Evolutionary conservation across 2,113 vertebrate genomes (phyloP).

Genomic region (Smithornis capensis): DNA sequence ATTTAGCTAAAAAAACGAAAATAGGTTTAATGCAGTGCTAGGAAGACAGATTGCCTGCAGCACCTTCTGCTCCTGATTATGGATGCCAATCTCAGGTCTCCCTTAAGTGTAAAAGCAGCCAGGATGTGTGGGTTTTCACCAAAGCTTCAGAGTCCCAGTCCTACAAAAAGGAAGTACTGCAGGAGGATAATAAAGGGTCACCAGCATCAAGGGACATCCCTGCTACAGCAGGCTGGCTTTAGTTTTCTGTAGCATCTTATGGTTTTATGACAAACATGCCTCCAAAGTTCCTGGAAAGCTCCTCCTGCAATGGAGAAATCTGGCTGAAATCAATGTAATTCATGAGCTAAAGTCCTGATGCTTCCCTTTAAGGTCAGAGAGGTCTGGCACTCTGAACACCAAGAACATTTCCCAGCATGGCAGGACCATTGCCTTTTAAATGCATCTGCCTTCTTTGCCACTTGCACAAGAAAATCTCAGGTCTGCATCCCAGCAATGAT

Average conservation of each 20-base stretch:
- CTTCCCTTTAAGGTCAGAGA: background rate
- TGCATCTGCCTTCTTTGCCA: background rate
- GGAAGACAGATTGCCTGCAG: constrained; percentile 46
- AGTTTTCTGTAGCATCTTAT: background rate
- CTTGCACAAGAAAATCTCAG: background rate
- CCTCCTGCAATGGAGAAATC: background rate
- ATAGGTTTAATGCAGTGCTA: constrained; percentile 29
- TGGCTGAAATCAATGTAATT: background rate
- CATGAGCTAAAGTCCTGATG: background rate
- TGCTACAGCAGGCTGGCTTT: background rate
- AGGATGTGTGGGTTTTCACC: background rate
- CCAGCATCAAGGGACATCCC: background rate
- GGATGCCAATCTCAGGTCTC: constrained; percentile 55
- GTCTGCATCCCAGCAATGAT: background rate
- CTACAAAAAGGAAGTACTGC: background rate
- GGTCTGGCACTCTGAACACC: background rate
- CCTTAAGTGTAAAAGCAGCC: constrained; percentile 11
- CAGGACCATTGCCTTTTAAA: background rate
- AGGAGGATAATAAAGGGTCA: background rate
- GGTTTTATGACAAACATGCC: background rate
- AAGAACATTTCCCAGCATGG: background rate
- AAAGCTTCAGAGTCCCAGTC: background rate
- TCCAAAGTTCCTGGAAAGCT: background rate
- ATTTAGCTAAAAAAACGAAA: constrained; percentile 53
- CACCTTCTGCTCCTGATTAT: constrained; percentile 62